Conservation (phyloP, 2,113 vertebrate genomes). For the Oreochromis aureus region DNA sequence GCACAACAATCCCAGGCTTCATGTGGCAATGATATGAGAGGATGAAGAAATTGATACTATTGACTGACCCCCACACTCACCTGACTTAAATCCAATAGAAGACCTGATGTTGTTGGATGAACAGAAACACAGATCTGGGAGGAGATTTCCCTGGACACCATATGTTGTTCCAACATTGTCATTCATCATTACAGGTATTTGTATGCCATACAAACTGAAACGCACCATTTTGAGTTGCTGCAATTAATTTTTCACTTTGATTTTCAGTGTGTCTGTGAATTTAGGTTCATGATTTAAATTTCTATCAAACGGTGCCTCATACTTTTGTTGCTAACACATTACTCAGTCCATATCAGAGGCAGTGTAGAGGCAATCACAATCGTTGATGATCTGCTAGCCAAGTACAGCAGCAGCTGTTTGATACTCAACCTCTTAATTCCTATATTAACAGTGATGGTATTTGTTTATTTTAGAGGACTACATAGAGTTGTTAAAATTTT, state of each 20-base stretch:
- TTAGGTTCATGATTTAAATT: not conserved
- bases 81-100: not conserved
- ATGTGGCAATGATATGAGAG: not conserved
- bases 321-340: not conserved
- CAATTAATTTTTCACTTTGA: not conserved
- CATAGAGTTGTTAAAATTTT: rapidly evolving
- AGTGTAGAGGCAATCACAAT: not conserved
- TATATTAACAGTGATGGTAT: not conserved
- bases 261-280: not conserved
- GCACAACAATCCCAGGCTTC: not conserved
- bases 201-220: not conserved
- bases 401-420: not conserved
- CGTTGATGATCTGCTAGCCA: not conserved
- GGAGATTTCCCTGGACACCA: not conserved
- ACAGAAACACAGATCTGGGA: rapidly evolving
- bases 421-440: not conserved
- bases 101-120: not conserved
- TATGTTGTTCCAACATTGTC: not conserved
- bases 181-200: not conserved
- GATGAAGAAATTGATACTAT: not conserved
- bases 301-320: rapidly evolving
- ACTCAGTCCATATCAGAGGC: not conserved
- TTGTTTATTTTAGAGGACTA: not conserved
- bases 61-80: not conserved
- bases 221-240: not conserved